Conservation (phyloP, 1,140 invertebrate genomes). For the Camponotus vicinus region DNA sequence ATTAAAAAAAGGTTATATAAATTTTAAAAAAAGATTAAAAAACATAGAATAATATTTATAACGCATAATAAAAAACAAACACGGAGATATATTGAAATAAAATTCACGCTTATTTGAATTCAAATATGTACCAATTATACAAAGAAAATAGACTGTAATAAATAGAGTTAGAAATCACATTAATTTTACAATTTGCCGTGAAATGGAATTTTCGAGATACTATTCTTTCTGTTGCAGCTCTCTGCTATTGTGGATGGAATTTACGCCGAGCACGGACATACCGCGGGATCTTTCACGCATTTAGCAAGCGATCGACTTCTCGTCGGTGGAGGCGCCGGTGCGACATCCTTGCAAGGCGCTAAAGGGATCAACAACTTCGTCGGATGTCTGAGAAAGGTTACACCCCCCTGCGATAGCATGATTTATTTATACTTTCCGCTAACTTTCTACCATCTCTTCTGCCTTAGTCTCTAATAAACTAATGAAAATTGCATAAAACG, state of each 20-base stretch:
- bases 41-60: not conserved
- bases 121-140: no score
- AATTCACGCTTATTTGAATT: not conserved
- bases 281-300: slow-evolving; percentile 96
- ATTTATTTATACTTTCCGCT: slow-evolving; percentile 46
- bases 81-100: not conserved
- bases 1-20: not conserved
- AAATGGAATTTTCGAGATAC: not conserved
- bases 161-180: not conserved
- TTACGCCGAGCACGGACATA: slow-evolving; percentile 96
- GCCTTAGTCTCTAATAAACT: not conserved
- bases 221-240: slow-evolving; percentile 89
- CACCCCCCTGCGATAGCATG: slow-evolving; percentile 20
- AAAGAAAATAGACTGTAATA: not conserved
- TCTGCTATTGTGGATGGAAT: slow-evolving; percentile 96
- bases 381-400: slow-evolving; percentile 97
- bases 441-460: slow-evolving; percentile 12
- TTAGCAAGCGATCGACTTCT: slow-evolving; percentile 94
- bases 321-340: slow-evolving; percentile 95
- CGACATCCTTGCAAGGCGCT: slow-evolving; percentile 92
- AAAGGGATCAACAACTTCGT: slow-evolving; percentile 96
- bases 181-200: not conserved
- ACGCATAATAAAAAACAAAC: not conserved
- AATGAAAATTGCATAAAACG: slow-evolving; percentile 22
- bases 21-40: not conserved